These are phyloP conservation scores for Branchinecta sandiegonensis DNA, from an alignment of 2,888 invertebrate genomes.

Conservation along the genomic window DNA sequence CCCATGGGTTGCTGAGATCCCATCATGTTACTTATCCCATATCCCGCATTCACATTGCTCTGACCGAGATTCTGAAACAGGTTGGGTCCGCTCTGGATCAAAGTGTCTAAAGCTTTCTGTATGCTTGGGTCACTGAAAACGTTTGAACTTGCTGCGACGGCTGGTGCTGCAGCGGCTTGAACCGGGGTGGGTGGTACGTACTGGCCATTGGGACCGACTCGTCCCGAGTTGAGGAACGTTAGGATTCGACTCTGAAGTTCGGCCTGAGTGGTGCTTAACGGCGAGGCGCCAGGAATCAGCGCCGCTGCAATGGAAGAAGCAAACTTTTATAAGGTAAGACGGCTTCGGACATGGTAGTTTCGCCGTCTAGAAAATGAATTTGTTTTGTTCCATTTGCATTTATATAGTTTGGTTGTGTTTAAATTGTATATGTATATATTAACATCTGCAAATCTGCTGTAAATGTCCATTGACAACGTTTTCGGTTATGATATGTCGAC, in stretches of 20 bases:
- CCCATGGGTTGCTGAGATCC: too few species aligned
- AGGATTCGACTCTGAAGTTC: constrained; percentile 63
- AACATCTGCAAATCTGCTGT: too few species aligned
- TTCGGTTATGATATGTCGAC: too few species aligned
- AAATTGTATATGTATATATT: too few species aligned
- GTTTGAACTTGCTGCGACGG: constrained; percentile 26
- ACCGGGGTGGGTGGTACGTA: not conserved
- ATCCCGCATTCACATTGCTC: not conserved
- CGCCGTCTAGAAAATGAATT: too few species aligned
- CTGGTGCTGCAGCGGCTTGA: not conserved
- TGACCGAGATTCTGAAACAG: constrained; percentile 8
- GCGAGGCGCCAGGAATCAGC: constrained; percentile 19
- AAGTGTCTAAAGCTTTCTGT: constrained; percentile 36
- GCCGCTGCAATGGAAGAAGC: not conserved
- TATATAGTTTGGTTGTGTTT: too few species aligned
- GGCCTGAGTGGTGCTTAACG: constrained; percentile 37
- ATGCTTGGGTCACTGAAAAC: constrained; percentile 37
- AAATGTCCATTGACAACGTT: too few species aligned
- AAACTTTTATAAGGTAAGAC: not conserved
- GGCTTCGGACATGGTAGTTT: not conserved
- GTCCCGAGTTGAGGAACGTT: constrained; percentile 52
- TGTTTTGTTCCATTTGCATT: too few species aligned
- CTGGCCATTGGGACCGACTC: constrained; percentile 27
- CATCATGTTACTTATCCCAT: too few species aligned
- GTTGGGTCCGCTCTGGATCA: constrained; percentile 35